Percentiles rank a stretch among this genome's conserved stretches.
Evolutionary conservation across 2,797 vertebrate genomes (phyloP).

Genomic region (Silurus aristotelis): DNA sequence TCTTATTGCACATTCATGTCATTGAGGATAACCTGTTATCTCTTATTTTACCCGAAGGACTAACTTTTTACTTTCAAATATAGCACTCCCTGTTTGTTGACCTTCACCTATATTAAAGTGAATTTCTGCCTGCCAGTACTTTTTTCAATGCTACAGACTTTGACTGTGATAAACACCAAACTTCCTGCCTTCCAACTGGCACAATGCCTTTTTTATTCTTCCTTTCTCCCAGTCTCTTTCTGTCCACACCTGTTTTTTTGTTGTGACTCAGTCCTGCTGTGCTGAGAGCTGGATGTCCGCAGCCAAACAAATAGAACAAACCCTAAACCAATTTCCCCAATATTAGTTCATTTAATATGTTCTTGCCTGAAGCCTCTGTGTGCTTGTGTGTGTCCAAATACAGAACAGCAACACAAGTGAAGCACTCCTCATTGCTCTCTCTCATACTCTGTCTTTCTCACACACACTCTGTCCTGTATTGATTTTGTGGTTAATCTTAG

Average conservation of each 20-base stretch:
- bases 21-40: not conserved
- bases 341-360: slow-evolving; percentile 42
- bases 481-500: slow-evolving; percentile 65
- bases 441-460: slow-evolving; percentile 1
- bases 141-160: not conserved
- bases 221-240: slow-evolving; percentile 2
- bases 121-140: not conserved
- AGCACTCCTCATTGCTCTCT: slow-evolving; percentile 26
- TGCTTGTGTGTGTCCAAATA: slow-evolving; percentile 12
- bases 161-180: not conserved
- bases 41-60: not conserved
- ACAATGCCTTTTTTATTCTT: not conserved
- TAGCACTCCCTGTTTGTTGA: not conserved
- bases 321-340: slow-evolving; percentile 50
- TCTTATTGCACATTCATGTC: not conserved
- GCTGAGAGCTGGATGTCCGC: slow-evolving; percentile 31
- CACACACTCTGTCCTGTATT: slow-evolving; percentile 34
- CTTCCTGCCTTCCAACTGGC: not conserved
- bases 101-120: not conserved
- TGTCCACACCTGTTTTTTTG: not conserved
- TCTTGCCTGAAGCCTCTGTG: slow-evolving; percentile 17
- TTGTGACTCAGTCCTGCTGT: slow-evolving; percentile 16
- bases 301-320: slow-evolving; percentile 42
- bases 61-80: not conserved
- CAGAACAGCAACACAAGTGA: not conserved